Percentiles rank a stretch among this genome's conserved stretches.
These are phyloP conservation scores for Monodelphis domestica DNA, from an alignment of 2,797 vertebrate genomes.

Conservation along the genomic window DNA sequence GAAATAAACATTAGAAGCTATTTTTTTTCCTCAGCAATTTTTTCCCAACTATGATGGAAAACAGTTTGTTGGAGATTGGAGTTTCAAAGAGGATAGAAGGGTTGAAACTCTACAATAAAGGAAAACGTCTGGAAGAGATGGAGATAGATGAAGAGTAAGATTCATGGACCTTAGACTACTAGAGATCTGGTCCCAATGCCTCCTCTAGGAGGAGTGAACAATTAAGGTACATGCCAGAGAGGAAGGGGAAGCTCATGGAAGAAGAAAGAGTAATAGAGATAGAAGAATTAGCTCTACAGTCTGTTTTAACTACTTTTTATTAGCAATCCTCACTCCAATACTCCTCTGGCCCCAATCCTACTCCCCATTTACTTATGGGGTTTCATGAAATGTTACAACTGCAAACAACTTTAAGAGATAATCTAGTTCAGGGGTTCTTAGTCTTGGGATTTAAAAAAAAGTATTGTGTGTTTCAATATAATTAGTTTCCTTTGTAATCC, in stretches of 20 bases:
- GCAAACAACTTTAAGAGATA: background rate
- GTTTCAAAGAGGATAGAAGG: slow-evolving; percentile 29
- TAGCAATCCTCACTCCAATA: background rate
- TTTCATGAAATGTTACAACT: background rate
- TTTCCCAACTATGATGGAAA: slow-evolving; percentile 35
- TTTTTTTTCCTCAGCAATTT: slow-evolving; percentile 12
- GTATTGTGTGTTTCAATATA: background rate
- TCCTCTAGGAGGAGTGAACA: background rate
- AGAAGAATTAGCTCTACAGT: background rate
- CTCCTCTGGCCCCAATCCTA: no score
- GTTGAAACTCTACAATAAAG: background rate
- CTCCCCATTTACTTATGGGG: background rate
- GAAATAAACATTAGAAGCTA: slow-evolving; percentile 5
- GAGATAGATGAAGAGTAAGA: background rate
- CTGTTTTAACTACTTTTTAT: background rate
- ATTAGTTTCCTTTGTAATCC: background rate
- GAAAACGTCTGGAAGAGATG: background rate
- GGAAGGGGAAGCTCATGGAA: background rate
- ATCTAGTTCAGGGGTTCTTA: background rate
- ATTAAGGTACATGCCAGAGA: background rate
- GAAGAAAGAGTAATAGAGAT: background rate
- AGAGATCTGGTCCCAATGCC: background rate
- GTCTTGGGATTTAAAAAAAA: background rate
- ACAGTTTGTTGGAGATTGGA: slow-evolving; percentile 32
- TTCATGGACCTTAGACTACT: background rate